Percentiles rank a stretch among this genome's conserved stretches.
Evolutionary conservation across 2,797 vertebrate genomes (phyloP).

Genomic region (Cynodonichthys magdalenae): DNA sequence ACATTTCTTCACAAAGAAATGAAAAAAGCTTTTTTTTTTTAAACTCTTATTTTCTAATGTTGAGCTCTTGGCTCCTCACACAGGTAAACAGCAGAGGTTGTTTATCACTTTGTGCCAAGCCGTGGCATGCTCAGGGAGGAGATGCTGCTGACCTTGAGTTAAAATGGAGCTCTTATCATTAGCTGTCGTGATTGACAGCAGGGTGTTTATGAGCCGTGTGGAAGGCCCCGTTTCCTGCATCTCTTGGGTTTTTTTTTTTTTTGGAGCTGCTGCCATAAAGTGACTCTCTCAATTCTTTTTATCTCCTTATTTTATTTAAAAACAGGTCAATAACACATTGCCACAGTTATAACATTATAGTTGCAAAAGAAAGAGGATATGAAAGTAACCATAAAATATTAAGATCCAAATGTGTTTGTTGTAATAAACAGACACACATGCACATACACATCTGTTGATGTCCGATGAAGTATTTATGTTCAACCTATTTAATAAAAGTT

Average conservation of each 20-base stretch:
- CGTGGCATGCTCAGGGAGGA: conserved; percentile 54
- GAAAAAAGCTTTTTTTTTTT: conserved; percentile 30
- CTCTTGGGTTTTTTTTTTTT: conserved; percentile 34
- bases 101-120: conserved; percentile 62
- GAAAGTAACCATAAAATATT: conserved; percentile 12
- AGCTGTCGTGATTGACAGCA: conserved; percentile 70
- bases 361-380: conserved; percentile 12
- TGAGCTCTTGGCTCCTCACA: conserved; percentile 48
- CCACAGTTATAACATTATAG: background rate
- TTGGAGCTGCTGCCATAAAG: conserved; percentile 24
- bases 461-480: no score
- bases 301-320: conserved; percentile 12
- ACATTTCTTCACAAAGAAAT: conserved; percentile 26
- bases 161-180: conserved; percentile 69
- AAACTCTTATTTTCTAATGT: conserved; percentile 29
- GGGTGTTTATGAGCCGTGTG: conserved; percentile 53
- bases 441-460: no score
- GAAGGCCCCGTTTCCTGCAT: conserved; percentile 50
- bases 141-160: conserved; percentile 72
- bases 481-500: no score
- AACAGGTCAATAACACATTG: conserved; percentile 12
- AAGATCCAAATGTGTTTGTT: conserved; percentile 1
- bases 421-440: background rate
- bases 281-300: conserved; percentile 23
- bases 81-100: conserved; percentile 65